These are phyloP conservation scores for Calliopum simillimum DNA, from an alignment of 2,888 invertebrate genomes.

Conservation along the genomic window DNA sequence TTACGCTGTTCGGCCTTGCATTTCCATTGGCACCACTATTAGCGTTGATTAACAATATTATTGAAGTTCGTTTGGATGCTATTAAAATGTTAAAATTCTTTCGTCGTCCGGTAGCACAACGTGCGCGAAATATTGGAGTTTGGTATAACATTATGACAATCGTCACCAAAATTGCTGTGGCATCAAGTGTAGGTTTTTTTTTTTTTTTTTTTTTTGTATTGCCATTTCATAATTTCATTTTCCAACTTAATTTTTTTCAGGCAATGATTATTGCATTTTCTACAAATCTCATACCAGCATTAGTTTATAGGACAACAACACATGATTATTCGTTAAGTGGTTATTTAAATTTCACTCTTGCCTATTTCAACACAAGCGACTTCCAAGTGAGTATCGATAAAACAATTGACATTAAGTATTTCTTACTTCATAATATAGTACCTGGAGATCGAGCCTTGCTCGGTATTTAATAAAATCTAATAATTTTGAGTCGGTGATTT, in stretches of 20 bases:
- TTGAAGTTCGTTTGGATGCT: conserved; percentile 87
- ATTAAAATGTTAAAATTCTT: conserved; percentile 82
- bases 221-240: not conserved
- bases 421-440: not conserved
- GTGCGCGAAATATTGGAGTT: conserved; percentile 82
- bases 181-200: conserved; percentile 76
- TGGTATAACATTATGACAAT: conserved; percentile 82
- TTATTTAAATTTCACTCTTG: conserved; percentile 77
- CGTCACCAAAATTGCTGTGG: conserved; percentile 80
- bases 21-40: conserved; percentile 88
- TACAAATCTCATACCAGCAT: conserved; percentile 83
- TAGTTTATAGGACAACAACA: conserved; percentile 73
- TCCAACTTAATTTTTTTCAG: too few relatives aligned
- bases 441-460: too few relatives aligned
- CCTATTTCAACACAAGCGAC: conserved; percentile 75
- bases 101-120: conserved; percentile 78
- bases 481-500: too few relatives aligned
- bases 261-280: conserved; percentile 87
- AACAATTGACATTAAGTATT: not conserved
- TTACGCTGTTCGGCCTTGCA: conserved; percentile 86
- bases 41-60: conserved; percentile 83
- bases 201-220: conserved; percentile 15
- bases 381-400: conserved; percentile 64
- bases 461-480: too few relatives aligned
- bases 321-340: conserved; percentile 71